phyloP scores from a whole-genome alignment of 2,113 vertebrate species.

The Noturus placidus region DNA sequence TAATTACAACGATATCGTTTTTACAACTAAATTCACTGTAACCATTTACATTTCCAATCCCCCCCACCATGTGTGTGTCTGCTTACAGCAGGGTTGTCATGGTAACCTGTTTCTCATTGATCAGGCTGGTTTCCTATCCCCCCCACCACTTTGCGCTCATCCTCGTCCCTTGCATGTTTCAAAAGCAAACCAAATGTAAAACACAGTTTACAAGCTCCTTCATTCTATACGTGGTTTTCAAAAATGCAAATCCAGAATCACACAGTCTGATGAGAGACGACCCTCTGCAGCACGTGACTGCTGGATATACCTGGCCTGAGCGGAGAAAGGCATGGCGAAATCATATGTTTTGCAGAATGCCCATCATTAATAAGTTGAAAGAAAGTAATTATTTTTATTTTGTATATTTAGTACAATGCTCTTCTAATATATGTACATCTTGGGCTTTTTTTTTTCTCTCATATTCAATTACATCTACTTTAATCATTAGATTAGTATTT shows the following conservation, averaged over 20 bases:
- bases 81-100: constrained; percentile 30
- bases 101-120: constrained; percentile 22
- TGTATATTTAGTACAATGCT: no score
- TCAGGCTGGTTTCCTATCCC: background rate
- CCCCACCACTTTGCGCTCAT: background rate
- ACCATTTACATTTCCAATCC: constrained; percentile 9
- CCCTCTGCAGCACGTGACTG: background rate
- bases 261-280: background rate
- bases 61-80: constrained; percentile 5
- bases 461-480: background rate
- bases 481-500: background rate
- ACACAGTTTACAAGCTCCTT: background rate
- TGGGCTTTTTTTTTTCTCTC: background rate
- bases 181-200: background rate
- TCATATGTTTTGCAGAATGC: background rate
- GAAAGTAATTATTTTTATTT: background rate
- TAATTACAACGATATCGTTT: background rate
- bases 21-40: background rate
- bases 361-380: background rate
- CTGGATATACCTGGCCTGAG: background rate
- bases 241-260: background rate
- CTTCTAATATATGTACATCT: background rate
- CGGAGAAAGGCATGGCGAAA: background rate
- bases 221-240: no score
- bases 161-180: background rate